Evolutionary conservation across 1,140 invertebrate species (phyloP), one percentile per base, ranked within the genome.

Genomic region (Drosophila sucinea): DNA sequence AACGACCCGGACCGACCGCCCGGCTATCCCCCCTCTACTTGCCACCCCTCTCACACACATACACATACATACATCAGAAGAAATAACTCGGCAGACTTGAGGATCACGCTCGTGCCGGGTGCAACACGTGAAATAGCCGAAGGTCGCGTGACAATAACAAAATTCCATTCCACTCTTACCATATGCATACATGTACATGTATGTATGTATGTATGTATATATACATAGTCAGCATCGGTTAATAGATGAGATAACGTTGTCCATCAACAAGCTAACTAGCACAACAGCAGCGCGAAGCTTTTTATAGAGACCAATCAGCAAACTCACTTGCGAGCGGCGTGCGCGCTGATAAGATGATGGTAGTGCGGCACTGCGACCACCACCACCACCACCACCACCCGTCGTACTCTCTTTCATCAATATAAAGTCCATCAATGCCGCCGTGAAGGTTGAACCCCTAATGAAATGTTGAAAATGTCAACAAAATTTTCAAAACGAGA

Each of bases 131-230:
- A 86, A 69, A 65, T 54, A 8, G 29, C 58, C 69, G 82, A 86
- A 86, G 82, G 82, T 86, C 82, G 83, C 79, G 83, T 87, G 83
- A 87, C 73, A 87, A 77, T 71, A 81, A 79, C 76, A 87, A 82
- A 70, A 85, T 69, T 58, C 62, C 44, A 55, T 40, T 58, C 40
- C 27, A 29, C 38, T 38, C n/a, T 23, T 11, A 33, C 1, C 32
- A 58, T 29, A 11, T 33, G 2, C 60, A 33, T 2, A 32, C 2
- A 33, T 40, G n/a, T 51, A 30, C 25, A 11, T 35, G 17, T 23
- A 27, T 27, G 32, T 38, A 23, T 41, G 4, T 66, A 3, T 38
- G n/a, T 58, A 3, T 17, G 32, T 60, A 17, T 60, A 25, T 38
- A n/a, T 58, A 64, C 51, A 7, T 65, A 47, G 41, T 61, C 60